phyloP scores from a whole-genome alignment of 2,888 invertebrate species.

The Omphaloscelis lunosa region DNA sequence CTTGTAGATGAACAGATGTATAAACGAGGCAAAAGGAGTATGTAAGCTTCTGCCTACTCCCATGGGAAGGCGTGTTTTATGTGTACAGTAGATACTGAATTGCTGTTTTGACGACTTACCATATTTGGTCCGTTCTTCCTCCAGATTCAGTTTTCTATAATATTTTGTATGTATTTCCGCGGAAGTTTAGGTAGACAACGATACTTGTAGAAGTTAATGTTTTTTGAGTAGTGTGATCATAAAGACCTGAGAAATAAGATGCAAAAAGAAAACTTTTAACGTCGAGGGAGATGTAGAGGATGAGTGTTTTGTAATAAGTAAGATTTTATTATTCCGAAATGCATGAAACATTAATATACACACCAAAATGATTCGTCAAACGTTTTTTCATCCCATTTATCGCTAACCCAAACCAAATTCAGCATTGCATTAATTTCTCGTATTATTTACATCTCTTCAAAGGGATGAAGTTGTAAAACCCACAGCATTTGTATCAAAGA shows the following conservation, averaged over 20 bases:
- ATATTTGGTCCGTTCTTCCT: neutral
- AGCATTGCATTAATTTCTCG: conserved; percentile 39
- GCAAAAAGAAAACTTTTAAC: neutral
- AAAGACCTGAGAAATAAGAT: neutral
- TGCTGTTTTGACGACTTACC: neutral
- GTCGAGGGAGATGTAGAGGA: neutral
- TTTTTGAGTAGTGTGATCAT: neutral
- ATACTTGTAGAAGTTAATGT: neutral
- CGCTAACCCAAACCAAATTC: conserved; percentile 4
- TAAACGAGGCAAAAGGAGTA: neutral
- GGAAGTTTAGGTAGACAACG: neutral
- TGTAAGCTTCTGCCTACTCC: neutral
- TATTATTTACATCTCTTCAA: conserved; percentile 41
- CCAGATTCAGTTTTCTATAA: neutral
- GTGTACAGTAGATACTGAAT: neutral
- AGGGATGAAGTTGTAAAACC: conserved; percentile 44
- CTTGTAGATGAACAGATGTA: neutral
- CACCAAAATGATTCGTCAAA: neutral
- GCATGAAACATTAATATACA: neutral
- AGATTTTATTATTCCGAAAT: neutral
- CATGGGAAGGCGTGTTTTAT: no score
- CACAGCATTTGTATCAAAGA: conserved; percentile 60
- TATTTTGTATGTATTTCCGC: neutral
- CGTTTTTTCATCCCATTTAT: neutral
- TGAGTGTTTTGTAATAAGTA: neutral